Percentiles rank a stretch among this genome's conserved stretches.
Evolutionary conservation across 2,113 vertebrate genomes (phyloP).

Genomic region (Arothron firmamentum): DNA sequence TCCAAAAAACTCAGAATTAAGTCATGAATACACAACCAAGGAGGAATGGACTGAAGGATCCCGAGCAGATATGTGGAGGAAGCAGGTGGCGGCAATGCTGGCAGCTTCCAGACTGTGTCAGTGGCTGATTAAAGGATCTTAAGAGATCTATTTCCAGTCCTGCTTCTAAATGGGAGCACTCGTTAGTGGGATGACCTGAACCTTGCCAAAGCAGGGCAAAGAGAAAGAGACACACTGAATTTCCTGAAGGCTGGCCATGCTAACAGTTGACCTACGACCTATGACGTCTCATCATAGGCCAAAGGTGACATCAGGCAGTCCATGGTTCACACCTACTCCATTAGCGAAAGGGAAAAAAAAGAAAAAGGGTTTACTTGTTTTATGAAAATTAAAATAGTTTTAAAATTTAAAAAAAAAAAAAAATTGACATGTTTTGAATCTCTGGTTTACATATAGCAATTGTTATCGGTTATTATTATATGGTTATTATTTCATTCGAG

Average conservation of each 20-base stretch:
- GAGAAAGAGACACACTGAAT: conserved; percentile 2
- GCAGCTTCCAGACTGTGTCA: conserved; percentile 7
- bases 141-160: conserved; percentile 65
- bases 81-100: not conserved
- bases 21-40: not conserved
- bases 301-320: conserved; percentile 51
- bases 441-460: no score
- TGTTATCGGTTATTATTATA: no score
- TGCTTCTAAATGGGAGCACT: conserved; percentile 62
- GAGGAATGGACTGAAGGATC: not conserved
- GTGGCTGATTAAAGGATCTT: conserved; percentile 65
- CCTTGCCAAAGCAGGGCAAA: not conserved
- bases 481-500: no score
- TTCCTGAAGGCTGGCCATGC: conserved; percentile 40
- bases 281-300: conserved; percentile 29
- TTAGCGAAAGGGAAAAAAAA: no score
- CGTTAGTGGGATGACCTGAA: conserved; percentile 62
- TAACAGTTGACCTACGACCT: conserved; percentile 31
- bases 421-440: no score
- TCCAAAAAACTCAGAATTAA: not conserved
- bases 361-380: no score
- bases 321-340: conserved; percentile 62
- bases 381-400: no score
- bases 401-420: no score
- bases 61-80: not conserved